phyloP scores from a whole-genome alignment of 2,797 vertebrate species.

The Pachyuromys duprasi region DNA sequence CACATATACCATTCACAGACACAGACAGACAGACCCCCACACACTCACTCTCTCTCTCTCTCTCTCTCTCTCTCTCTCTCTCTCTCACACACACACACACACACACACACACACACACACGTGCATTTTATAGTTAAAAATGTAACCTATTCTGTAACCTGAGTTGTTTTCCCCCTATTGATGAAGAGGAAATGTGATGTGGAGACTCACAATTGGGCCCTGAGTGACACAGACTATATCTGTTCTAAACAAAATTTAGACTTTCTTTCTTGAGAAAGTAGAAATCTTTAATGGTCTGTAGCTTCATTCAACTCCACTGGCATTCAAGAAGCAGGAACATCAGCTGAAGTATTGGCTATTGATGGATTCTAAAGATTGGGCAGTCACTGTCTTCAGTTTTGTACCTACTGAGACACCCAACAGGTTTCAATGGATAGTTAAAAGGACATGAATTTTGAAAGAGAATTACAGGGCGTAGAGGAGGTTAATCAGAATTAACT shows the following conservation, averaged over 20 bases:
- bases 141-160: neutral
- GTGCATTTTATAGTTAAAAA: neutral
- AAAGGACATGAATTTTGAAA: neutral
- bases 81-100: neutral
- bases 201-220: neutral
- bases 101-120: neutral
- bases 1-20: neutral
- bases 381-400: neutral
- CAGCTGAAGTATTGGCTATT: neutral
- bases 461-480: neutral
- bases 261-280: neutral
- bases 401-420: neutral
- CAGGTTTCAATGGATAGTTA: neutral
- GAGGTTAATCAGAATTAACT: neutral
- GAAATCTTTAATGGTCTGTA: neutral
- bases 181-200: neutral
- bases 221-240: neutral
- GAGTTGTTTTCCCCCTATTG: neutral
- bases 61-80: too few relatives aligned
- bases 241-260: neutral
- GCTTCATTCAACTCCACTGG: neutral
- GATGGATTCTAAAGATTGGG: neutral
- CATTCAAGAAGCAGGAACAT: neutral
- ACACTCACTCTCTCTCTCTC: too few relatives aligned
- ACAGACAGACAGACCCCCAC: neutral